Conservation (phyloP, 2,888 invertebrate genomes). For the Drosophila siamana region DNA sequence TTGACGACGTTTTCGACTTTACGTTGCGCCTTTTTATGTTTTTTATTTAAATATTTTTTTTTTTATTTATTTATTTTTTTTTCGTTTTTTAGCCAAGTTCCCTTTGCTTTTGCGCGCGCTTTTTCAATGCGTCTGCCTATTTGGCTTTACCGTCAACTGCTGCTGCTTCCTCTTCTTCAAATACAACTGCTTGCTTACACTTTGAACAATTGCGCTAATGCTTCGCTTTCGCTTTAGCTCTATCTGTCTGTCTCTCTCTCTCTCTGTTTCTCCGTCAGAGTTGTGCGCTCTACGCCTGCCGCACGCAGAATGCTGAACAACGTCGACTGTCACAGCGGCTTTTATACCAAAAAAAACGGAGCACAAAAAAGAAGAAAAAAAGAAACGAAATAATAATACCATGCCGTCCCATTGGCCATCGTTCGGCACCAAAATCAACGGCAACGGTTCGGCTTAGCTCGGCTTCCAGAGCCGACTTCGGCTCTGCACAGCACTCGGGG, state of each 20-base stretch:
- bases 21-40: neutral
- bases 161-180: neutral
- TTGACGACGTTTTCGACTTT: slow-evolving; percentile 18
- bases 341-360: slow-evolving; percentile 50
- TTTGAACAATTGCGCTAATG: slow-evolving; percentile 3
- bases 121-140: slow-evolving; percentile 56
- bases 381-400: neutral
- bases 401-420: slow-evolving; percentile 23
- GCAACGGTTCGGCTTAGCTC: slow-evolving; percentile 9
- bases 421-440: slow-evolving; percentile 30
- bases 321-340: slow-evolving; percentile 41
- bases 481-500: neutral
- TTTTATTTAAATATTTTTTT: neutral
- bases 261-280: slow-evolving; percentile 2
- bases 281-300: slow-evolving; percentile 69
- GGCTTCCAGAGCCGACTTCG: neutral
- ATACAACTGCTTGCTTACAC: slow-evolving; percentile 9
- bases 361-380: neutral
- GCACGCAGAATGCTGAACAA: slow-evolving; percentile 73
- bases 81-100: slow-evolving; percentile 26
- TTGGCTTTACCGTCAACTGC: slow-evolving; percentile 12
- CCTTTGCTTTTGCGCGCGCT: slow-evolving; percentile 72
- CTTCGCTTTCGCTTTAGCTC: neutral
- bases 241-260: neutral
- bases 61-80: slow-evolving; percentile 21